Evolutionary conservation across 2,888 invertebrate species (phyloP).

Genomic region (Trisateles emortualis): DNA sequence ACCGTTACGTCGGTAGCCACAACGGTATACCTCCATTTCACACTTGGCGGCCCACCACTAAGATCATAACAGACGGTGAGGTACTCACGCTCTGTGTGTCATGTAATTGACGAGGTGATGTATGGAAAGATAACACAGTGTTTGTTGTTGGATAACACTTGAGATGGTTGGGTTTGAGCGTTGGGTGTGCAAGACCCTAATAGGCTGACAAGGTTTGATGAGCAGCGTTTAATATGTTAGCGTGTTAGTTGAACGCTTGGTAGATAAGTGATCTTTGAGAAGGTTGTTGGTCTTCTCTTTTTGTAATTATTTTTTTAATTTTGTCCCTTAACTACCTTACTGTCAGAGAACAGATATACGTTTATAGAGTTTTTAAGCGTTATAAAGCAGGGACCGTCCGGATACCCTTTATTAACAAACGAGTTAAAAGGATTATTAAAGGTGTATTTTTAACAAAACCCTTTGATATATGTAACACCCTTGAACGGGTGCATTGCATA

Average conservation of each 20-base stretch:
- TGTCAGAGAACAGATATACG: too few relatives aligned
- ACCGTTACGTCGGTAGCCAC: constrained; percentile 50
- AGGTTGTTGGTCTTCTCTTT: too few relatives aligned
- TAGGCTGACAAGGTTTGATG: constrained; percentile 5
- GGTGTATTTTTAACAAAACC: too few relatives aligned
- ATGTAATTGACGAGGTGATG: constrained; percentile 10
- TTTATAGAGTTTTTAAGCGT: too few relatives aligned
- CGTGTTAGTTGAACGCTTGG: not conserved
- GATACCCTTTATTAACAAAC: too few relatives aligned
- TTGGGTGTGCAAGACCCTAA: constrained; percentile 5
- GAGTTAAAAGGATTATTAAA: too few relatives aligned
- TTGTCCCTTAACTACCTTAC: too few relatives aligned
- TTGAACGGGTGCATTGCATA: too few relatives aligned
- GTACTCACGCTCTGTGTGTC: constrained; percentile 24
- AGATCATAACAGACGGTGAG: constrained; percentile 37
- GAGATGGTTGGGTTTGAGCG: constrained; percentile 2
- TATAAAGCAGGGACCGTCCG: too few relatives aligned
- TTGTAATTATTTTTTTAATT: too few relatives aligned
- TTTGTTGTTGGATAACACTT: constrained; percentile 22
- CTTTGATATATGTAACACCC: too few relatives aligned
- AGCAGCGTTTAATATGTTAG: constrained; percentile 7
- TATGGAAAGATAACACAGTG: constrained; percentile 11
- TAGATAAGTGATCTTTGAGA: not conserved
- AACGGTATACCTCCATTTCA: constrained; percentile 56
- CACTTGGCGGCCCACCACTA: constrained; percentile 48